Evolutionary conservation across 2,797 vertebrate genomes (phyloP).

Genomic region (Pogonophryne albipinna): DNA sequence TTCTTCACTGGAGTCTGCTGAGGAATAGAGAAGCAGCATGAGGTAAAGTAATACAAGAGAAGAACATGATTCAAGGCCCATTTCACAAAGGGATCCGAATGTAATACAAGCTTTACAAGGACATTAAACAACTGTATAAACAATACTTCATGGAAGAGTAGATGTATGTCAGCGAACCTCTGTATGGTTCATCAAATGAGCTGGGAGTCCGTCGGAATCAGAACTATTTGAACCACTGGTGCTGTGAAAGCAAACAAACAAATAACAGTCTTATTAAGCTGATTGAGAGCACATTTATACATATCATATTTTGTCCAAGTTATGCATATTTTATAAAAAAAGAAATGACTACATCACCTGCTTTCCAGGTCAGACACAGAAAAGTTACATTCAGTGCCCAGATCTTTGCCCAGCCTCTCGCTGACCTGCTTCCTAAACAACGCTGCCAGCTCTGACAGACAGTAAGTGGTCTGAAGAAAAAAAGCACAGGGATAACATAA

Average conservation of each 20-base stretch:
- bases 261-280: slow-evolving; percentile 29
- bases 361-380: slow-evolving; percentile 91
- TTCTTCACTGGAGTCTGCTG: slow-evolving; percentile 68
- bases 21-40: slow-evolving; percentile 3
- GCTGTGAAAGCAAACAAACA: slow-evolving; percentile 76
- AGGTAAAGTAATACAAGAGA: not conserved
- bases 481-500: not conserved
- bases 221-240: slow-evolving; percentile 95
- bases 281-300: not conserved
- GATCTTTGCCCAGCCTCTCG: slow-evolving; percentile 78
- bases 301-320: not conserved
- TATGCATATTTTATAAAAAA: slow-evolving; percentile 1
- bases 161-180: slow-evolving; percentile 49
- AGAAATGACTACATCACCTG: slow-evolving; percentile 83
- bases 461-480: slow-evolving; percentile 83
- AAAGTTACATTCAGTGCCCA: slow-evolving; percentile 75
- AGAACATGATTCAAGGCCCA: not conserved
- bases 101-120: not conserved
- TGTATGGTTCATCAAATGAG: slow-evolving; percentile 75
- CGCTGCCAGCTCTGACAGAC: slow-evolving; percentile 83
- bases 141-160: not conserved
- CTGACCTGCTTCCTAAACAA: slow-evolving; percentile 81
- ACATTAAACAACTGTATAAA: not conserved
- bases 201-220: slow-evolving; percentile 87
- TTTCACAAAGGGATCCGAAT: not conserved